Evolutionary conservation across 2,888 invertebrate species (phyloP).

Genomic region (Leptarthrus brevirostris): DNA sequence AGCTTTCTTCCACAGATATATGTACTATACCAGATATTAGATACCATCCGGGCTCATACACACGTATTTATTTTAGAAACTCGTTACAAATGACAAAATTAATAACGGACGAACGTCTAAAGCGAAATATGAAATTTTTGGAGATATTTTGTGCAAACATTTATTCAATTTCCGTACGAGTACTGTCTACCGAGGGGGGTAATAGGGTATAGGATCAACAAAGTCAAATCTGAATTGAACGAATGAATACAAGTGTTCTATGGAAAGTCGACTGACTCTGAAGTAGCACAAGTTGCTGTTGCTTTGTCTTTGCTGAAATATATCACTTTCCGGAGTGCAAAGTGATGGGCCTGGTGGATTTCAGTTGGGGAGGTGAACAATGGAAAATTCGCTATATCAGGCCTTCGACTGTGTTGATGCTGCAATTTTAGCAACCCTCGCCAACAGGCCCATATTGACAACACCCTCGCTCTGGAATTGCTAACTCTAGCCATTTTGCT

Average conservation of each 20-base stretch:
- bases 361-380: slow-evolving; percentile 6
- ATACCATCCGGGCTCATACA: background rate
- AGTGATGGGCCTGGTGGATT: background rate
- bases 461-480: background rate
- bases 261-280: slow-evolving; percentile 17
- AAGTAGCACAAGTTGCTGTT: slow-evolving; percentile 32
- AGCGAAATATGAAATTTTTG: slow-evolving; percentile 43
- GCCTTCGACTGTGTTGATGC: slow-evolving; percentile 24
- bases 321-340: background rate
- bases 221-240: background rate
- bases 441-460: slow-evolving; percentile 29
- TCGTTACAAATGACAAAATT: slow-evolving; percentile 46
- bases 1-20: background rate
- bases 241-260: background rate
- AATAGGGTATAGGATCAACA: background rate
- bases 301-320: slow-evolving; percentile 32
- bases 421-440: slow-evolving; percentile 30
- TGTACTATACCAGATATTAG: too few species aligned
- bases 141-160: slow-evolving; percentile 44
- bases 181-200: background rate
- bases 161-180: slow-evolving; percentile 41
- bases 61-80: slow-evolving; percentile 25
- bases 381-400: slow-evolving; percentile 33
- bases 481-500: background rate
- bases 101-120: slow-evolving; percentile 28